Evolutionary conservation across 2,113 vertebrate species (phyloP).

Genomic region (Cyanoliseus patagonus): DNA sequence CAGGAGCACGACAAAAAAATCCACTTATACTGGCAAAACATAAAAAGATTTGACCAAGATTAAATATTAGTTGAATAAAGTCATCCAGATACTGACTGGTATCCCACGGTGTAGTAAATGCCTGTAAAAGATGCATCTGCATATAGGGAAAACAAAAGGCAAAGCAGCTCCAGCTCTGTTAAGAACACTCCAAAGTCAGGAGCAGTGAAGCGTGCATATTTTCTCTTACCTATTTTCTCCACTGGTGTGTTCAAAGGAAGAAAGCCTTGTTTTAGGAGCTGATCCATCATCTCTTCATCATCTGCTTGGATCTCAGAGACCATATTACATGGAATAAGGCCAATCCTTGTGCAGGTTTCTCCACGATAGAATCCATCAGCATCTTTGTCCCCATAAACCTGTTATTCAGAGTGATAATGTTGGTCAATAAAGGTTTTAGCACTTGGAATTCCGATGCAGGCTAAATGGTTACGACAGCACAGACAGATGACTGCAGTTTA

Average conservation of each 20-base stretch:
- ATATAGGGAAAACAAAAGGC: not conserved
- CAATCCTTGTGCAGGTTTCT: constrained; percentile 85
- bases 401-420: not conserved
- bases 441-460: not conserved
- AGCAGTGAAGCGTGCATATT: rapidly evolving
- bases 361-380: constrained; percentile 95
- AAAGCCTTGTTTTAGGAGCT: constrained; percentile 94
- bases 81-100: not conserved
- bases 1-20: not conserved
- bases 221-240: constrained; percentile 86
- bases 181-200: not conserved
- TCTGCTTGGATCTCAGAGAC: constrained; percentile 97
- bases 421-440: not conserved
- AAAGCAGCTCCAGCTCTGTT: not conserved
- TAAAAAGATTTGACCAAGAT: not conserved
- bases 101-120: not conserved
- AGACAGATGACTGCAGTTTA: not conserved
- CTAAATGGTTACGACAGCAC: not conserved
- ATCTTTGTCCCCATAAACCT: constrained; percentile 97
- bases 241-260: constrained; percentile 94
- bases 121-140: not conserved
- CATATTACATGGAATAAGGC: constrained; percentile 98
- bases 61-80: not conserved
- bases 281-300: constrained; percentile 93
- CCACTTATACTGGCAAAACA: not conserved